Base-by-base conservation (phyloP, 2,797 vertebrate genomes). In the Enteromius mattozi region DNA sequence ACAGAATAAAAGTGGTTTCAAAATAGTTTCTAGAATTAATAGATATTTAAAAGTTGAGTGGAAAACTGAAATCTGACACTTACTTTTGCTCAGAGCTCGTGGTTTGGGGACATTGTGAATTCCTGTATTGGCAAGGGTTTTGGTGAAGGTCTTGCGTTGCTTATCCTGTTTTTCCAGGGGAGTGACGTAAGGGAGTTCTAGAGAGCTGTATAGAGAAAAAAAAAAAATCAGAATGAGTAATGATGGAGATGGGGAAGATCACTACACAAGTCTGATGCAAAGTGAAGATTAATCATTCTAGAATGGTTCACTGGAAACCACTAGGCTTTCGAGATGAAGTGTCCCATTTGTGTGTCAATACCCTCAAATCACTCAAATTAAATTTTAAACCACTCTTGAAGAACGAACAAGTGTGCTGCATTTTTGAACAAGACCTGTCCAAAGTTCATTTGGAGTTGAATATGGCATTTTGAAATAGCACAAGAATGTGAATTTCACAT, bases 171-270 rank as follows among this genome's bases (percentile, higher is more conserved):
- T 97, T 94, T 99, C 98, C 92, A 97, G 89, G 0, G 96, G 95
- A 1, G 97, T 95, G 61, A 97, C 93, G 86, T 96, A 99, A 0
- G 97, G 94, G 63, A 97, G 93, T 91, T 99, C 98, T 92, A 98
- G 94, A 54, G 96, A 97, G 94, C 98, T 99, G 88, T 37, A 21
- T 61, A 68, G 24, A 68, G 42, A 35, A 70, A 6, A 51, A 30
- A 51, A 30, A 65, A 80, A 0, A 45, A 16, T 49, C 4, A 33
- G 69, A 17, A 19, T 33, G 5, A 87, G 3, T 83, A 75, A 19
- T 74, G 56, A 3, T 42, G 0, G 0, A 78, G 16, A 61, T 6
- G 3, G 8, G 35, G 45, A 47, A 72, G 70, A 49, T 27, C 2
- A 72, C 24, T 72, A 27, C 4, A 27, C 1, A 9, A 16, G 6